Percentiles rank a stretch among this genome's conserved stretches.
Evolutionary conservation across 2,888 invertebrate species (phyloP).

Genomic region (Volucella inanis): DNA sequence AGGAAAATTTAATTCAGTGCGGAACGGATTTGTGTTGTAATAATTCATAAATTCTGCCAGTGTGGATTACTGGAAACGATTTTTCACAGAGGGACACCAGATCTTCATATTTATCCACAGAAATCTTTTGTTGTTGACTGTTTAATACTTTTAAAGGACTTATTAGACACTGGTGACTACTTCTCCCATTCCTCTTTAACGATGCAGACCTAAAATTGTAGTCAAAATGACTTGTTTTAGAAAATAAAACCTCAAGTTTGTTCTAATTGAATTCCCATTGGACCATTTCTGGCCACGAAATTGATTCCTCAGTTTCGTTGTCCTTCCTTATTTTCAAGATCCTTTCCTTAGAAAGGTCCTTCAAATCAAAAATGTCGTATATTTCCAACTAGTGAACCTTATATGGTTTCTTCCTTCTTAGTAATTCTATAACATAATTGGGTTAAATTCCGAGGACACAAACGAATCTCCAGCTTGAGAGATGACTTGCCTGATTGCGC

Average conservation of each 20-base stretch:
- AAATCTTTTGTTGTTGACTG: neutral
- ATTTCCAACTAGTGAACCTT: conserved; percentile 1
- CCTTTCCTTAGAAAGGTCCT: conserved; percentile 9
- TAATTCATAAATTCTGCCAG: neutral
- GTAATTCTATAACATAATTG: conserved; percentile 11
- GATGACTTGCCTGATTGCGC: conserved; percentile 5
- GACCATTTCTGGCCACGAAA: conserved; percentile 16
- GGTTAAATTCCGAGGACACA: conserved; percentile 2
- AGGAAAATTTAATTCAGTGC: neutral
- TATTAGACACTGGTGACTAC: neutral
- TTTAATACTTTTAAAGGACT: neutral
- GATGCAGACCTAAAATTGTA: conserved; percentile 10
- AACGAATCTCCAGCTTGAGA: neutral
- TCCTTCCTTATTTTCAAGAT: too few relatives aligned
- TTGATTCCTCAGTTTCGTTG: conserved; percentile 24
- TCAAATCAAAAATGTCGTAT: conserved; percentile 11
- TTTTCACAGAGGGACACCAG: too few relatives aligned
- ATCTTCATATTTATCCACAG: too few relatives aligned
- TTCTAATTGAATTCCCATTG: conserved; percentile 16
- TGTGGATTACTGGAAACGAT: too few relatives aligned
- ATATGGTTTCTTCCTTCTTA: conserved; percentile 13
- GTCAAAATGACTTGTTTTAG: conserved; percentile 21
- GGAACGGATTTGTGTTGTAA: neutral
- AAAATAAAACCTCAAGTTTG: neutral
- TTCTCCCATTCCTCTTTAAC: neutral